Percentiles rank a stretch among this genome's conserved stretches.
phyloP scores from a whole-genome alignment of 2,888 invertebrate species.

The Caenorhabditis angaria region DNA sequence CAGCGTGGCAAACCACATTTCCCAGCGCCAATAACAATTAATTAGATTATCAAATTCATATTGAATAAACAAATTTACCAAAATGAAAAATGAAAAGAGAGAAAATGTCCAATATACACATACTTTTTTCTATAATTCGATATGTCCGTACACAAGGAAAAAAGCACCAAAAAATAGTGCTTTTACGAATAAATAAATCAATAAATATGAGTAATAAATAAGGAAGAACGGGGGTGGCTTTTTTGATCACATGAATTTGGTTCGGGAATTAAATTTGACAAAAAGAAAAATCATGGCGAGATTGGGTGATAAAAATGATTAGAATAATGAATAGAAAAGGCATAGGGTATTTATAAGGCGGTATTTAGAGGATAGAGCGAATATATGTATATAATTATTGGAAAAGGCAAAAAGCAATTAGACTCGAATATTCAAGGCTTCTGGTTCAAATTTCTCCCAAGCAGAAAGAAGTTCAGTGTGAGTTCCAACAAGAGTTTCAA shows the following conservation, averaged over 20 bases:
- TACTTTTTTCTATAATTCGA: neutral
- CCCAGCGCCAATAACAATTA: slow-evolving; percentile 2
- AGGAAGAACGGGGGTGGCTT: neutral
- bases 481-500: slow-evolving; percentile 91
- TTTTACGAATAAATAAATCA: neutral
- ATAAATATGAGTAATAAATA: slow-evolving; percentile 1
- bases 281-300: neutral
- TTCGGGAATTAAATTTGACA: neutral
- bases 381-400: too few species aligned
- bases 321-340: neutral
- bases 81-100: too few species aligned
- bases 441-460: slow-evolving; percentile 95
- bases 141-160: slow-evolving; percentile 3
- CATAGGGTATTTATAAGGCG: neutral
- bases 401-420: too few species aligned
- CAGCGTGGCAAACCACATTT: slow-evolving; percentile 27
- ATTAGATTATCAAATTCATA: neutral
- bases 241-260: slow-evolving; percentile 1
- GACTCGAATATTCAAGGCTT: slow-evolving; percentile 84
- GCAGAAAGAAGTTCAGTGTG: slow-evolving; percentile 92
- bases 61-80: slow-evolving; percentile 5
- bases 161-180: neutral
- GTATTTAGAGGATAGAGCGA: too few species aligned
- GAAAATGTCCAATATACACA: slow-evolving; percentile 1
- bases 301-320: neutral